Evolutionary conservation across 2,797 vertebrate species (phyloP).

Genomic region (Xiphophorus birchmanni): DNA sequence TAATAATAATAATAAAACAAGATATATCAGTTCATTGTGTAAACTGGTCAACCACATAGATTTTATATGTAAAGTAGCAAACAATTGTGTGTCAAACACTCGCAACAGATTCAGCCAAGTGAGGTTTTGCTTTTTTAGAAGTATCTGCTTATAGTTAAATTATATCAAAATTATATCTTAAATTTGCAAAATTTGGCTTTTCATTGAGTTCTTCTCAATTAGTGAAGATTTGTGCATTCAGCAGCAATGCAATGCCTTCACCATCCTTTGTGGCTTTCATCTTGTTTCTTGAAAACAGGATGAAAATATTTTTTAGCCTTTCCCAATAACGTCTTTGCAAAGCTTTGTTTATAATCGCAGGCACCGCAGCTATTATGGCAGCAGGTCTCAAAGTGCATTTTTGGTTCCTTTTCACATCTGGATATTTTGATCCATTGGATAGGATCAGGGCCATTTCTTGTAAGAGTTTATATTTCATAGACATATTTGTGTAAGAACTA

Average conservation of each 20-base stretch:
- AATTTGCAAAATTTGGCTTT: not conserved
- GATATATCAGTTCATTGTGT: no score
- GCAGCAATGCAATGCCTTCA: not conserved
- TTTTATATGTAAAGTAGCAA: not conserved
- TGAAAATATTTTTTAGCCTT: not conserved
- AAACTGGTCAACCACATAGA: not conserved
- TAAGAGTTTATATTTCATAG: constrained; percentile 41
- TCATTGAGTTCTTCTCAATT: not conserved
- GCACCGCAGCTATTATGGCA: not conserved
- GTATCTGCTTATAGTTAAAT: no score
- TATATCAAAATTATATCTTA: not conserved
- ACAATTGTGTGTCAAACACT: not conserved
- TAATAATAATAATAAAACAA: no score
- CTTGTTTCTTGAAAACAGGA: not conserved
- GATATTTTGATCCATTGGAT: not conserved
- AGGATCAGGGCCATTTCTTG: not conserved
- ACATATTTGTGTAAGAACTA: constrained; percentile 51
- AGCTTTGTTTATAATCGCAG: not conserved
- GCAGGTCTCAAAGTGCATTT: not conserved
- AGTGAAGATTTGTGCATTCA: not conserved
- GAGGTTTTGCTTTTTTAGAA: no score
- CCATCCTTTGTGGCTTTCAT: not conserved
- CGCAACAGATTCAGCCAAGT: no score
- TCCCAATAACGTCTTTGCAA: not conserved
- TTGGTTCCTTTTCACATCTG: not conserved